Conservation (phyloP, 2,113 vertebrate genomes). For the Sapayoa aenigma region DNA sequence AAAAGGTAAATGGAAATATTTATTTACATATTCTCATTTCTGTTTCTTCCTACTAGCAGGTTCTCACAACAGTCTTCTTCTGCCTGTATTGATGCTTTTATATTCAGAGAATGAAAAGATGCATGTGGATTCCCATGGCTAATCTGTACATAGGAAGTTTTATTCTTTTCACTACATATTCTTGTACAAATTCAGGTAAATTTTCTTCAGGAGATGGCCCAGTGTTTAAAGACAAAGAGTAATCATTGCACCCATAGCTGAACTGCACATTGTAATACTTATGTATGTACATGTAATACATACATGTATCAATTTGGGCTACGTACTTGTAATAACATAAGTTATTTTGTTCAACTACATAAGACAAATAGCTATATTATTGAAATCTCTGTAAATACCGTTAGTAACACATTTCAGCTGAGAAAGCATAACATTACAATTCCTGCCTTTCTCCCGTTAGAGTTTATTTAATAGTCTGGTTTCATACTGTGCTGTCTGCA, state of each 20-base stretch:
- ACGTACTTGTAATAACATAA: neutral
- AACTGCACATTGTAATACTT: neutral
- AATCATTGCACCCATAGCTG: neutral
- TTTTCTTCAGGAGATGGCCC: neutral
- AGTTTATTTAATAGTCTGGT: conserved; percentile 30
- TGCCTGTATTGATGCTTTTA: neutral
- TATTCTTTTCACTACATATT: neutral
- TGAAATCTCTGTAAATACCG: conserved; percentile 4
- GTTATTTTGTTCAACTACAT: neutral
- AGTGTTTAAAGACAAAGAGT: neutral
- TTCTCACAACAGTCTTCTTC: neutral
- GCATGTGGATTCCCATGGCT: neutral
- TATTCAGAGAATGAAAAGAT: neutral
- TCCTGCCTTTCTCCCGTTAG: neutral
- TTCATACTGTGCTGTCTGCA: neutral
- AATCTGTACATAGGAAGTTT: neutral
- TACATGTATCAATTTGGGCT: neutral
- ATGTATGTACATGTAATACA: neutral
- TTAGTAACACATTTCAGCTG: conserved; percentile 6
- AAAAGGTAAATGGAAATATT: neutral
- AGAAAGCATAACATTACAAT: neutral
- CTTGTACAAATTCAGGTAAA: neutral
- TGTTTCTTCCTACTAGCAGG: neutral
- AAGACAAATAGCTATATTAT: neutral
- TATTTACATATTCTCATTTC: neutral